phyloP scores from a whole-genome alignment of 2,797 vertebrate species.

The Darevskia nairensis region DNA sequence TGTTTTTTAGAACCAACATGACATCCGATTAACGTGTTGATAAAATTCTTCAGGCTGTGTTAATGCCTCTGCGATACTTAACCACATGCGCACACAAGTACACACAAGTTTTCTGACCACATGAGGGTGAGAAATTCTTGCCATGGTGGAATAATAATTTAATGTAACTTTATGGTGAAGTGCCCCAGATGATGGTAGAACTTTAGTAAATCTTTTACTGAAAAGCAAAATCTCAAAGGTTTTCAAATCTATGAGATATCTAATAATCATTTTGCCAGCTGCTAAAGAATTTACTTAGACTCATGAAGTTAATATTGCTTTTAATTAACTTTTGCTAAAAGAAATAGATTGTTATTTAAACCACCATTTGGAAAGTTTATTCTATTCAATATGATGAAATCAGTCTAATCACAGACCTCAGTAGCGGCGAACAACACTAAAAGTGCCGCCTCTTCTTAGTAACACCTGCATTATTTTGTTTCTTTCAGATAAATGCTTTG shows the following conservation, averaged over 20 bases:
- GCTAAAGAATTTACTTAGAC: slow-evolving; percentile 5
- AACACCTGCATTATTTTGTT: slow-evolving; percentile 65
- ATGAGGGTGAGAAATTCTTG: not conserved
- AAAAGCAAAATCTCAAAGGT: not conserved
- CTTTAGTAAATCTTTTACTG: not conserved
- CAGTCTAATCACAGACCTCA: not conserved
- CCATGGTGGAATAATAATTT: not conserved
- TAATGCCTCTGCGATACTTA: not conserved
- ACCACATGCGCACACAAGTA: not conserved
- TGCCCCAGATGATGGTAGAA: not conserved
- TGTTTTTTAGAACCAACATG: not conserved
- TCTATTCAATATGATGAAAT: not conserved
- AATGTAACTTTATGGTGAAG: not conserved
- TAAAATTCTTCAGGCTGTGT: not conserved
- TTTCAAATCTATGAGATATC: not conserved
- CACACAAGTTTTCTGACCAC: not conserved
- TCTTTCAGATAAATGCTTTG: slow-evolving; percentile 64
- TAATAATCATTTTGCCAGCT: not conserved
- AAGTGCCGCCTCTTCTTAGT: slow-evolving; percentile 56
- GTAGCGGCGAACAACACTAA: slow-evolving; percentile 32
- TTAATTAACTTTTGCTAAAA: not conserved
- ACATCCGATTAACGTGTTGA: not conserved
- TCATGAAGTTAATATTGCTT: not conserved
- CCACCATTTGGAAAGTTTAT: not conserved
- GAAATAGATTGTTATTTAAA: not conserved